phyloP scores from a whole-genome alignment of 2,888 invertebrate species.

The Drosophila villosipedis region DNA sequence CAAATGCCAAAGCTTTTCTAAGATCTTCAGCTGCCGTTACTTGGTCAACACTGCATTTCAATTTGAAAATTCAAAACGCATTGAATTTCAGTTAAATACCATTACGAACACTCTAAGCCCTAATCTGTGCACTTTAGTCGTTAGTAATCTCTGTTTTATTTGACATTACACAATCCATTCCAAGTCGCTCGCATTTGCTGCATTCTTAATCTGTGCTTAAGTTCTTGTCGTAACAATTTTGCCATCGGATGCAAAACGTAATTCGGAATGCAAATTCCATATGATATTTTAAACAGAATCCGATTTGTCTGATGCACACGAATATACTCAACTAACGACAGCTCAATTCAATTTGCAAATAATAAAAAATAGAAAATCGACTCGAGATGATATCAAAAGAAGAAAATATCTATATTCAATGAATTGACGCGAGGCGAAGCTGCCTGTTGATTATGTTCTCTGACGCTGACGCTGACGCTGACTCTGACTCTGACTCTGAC shows the following conservation, averaged over 20 bases:
- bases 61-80: background rate
- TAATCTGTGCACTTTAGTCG: background rate
- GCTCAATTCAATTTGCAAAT: conserved; percentile 79
- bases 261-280: conserved; percentile 69
- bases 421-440: background rate
- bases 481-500: conserved; percentile 40
- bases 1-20: background rate
- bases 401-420: conserved; percentile 13
- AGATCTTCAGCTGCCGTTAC: background rate
- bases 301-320: conserved; percentile 66
- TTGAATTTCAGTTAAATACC: background rate
- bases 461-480: conserved; percentile 33
- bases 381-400: conserved; percentile 14
- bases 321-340: conserved; percentile 59
- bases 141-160: conserved; percentile 4
- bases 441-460: conserved; percentile 72
- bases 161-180: conserved; percentile 22
- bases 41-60: background rate
- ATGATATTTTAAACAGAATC: conserved; percentile 67
- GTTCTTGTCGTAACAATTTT: conserved; percentile 29
- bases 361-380: conserved; percentile 60
- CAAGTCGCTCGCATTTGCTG: conserved; percentile 14
- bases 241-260: conserved; percentile 39
- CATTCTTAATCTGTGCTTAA: conserved; percentile 41
- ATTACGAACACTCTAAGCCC: background rate